phyloP scores from a whole-genome alignment of 2,797 vertebrate species.

The Valencia hispanica region DNA sequence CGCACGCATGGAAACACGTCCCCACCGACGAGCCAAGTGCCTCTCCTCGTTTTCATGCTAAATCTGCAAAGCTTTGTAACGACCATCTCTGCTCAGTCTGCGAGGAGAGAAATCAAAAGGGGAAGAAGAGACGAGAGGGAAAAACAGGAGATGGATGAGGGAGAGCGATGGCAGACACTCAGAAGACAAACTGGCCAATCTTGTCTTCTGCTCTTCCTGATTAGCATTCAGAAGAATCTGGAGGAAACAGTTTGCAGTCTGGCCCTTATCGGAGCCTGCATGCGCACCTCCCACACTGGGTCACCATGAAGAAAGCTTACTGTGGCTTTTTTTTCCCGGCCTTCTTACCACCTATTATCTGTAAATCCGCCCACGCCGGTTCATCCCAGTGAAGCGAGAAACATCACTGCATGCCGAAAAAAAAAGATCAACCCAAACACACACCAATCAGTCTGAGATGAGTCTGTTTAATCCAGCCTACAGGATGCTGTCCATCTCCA shows the following conservation, averaged over 20 bases:
- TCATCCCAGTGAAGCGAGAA: slow-evolving; percentile 61
- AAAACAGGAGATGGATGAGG: slow-evolving; percentile 46
- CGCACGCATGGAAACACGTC: slow-evolving; percentile 29
- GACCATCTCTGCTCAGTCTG: slow-evolving; percentile 59
- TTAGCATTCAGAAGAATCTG: slow-evolving; percentile 67
- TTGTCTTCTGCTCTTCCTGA: slow-evolving; percentile 53
- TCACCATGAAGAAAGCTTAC: slow-evolving; percentile 64
- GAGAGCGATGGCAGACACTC: slow-evolving; percentile 44
- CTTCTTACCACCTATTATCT: slow-evolving; percentile 65
- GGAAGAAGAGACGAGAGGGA: slow-evolving; percentile 38
- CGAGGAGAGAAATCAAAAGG: slow-evolving; percentile 22
- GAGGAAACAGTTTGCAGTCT: slow-evolving; percentile 64
- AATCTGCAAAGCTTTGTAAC: slow-evolving; percentile 66
- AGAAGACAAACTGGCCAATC: slow-evolving; percentile 51
- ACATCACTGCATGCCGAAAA: slow-evolving; percentile 53
- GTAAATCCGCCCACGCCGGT: slow-evolving; percentile 71
- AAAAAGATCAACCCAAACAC: slow-evolving; percentile 47
- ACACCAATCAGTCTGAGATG: slow-evolving; percentile 41
- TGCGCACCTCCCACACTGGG: slow-evolving; percentile 74
- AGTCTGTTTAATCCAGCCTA: slow-evolving; percentile 43
- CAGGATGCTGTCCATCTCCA: slow-evolving; percentile 6
- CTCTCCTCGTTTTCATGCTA: slow-evolving; percentile 66
- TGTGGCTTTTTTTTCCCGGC: slow-evolving; percentile 43
- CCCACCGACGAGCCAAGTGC: slow-evolving; percentile 38
- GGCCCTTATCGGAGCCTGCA: slow-evolving; percentile 68